Base-by-base conservation (phyloP, 2,888 invertebrate species). In the Lasioglossum oenotherae region DNA sequence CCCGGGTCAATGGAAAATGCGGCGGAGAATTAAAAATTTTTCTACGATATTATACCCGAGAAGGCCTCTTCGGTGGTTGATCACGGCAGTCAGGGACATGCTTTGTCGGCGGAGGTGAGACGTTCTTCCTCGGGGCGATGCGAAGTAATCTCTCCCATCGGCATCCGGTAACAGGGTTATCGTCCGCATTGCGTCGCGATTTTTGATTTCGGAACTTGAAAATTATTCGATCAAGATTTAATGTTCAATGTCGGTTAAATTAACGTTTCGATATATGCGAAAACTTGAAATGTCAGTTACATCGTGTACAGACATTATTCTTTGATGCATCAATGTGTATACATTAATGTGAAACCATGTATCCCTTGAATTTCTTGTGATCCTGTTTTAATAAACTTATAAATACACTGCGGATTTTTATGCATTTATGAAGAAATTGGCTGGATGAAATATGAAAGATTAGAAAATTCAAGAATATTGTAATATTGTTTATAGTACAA, bases 1-100 rank as follows among this genome's bases (percentile, higher is more conserved):
- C 14, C 27, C 16, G 31, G 31, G 19, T n/a, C 4, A 35, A 41
- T 6, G 74, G n/a, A 44, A 57, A 46, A 67, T 72, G 53, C 44
- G 27, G 23, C 53, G 3, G 53, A n/a, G 60, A 78, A 64, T 75
- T 75, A 31, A 31, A 14, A 64, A 41, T 71, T 64, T n/a, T 16
- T 12, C 19, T 4, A 71, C 1, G 14, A 19, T 31, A 73, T 87
- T 87, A 87, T 87, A 87, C 93, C 93, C 93, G 57, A 94, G 91
- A 38, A 94, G 92, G 74, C 93, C 93, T 64, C 94, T 89, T 83
- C 93, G 91, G 84, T 93, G 94, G 92, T 94, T 94, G 81, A 94
- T 92, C 83, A 94, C 93, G 53, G 93, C 92, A 84, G 94, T 94
- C 69, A 94, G 90, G 57, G 93, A 92, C 83, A 93, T 92, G 86